Evolutionary conservation across 2,113 vertebrate species (phyloP), one percentile per base, ranked within the genome.

Genomic region (Micromys minutus): DNA sequence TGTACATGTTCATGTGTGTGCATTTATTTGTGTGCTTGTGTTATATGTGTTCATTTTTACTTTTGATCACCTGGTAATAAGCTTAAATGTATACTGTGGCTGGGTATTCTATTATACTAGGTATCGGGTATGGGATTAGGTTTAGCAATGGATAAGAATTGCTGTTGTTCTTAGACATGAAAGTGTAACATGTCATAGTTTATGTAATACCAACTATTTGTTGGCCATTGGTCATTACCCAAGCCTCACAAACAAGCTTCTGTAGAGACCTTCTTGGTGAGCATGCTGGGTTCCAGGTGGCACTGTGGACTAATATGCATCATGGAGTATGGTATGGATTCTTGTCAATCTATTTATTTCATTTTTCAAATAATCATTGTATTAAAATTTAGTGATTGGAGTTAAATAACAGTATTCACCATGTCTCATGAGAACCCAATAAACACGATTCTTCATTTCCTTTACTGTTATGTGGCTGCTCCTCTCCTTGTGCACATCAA

Each of bases 51-150:
- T 79, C 22, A 29, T 63, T 79, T 39, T 90, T n/a, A 79, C 1
- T 87, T 12, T 29, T 39, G 0, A 15, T 4, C 0, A 87, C 0
- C 1, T 45, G 36, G 2, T 7, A 17, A 5, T 17, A 47, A n/a
- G 1, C 9, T 31, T 17, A 89, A 59, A 57, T 76, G 87, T 69
- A 74, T 34, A 5, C 26, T 29, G 16, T 2, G 6, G 9, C 12
- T 91, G 39, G 5, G 12, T 72, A 0, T 61, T 34, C 39, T 2
- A 29, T 11, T 75, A 19, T 1, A 65, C 0, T 39, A 76, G 7
- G 0, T n/a, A 16, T 57, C 17, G 52, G 55, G 79, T 22, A 84
- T 34, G 22, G 5, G 6, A 34, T 71, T 67, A 79, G 1, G 10
- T 19, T 84, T 42, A 71, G 24, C 57, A 91, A 31, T 31, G 26